These are phyloP conservation scores for Clamator glandarius DNA, from an alignment of 2,797 vertebrate genomes.

Conservation along the genomic window DNA sequence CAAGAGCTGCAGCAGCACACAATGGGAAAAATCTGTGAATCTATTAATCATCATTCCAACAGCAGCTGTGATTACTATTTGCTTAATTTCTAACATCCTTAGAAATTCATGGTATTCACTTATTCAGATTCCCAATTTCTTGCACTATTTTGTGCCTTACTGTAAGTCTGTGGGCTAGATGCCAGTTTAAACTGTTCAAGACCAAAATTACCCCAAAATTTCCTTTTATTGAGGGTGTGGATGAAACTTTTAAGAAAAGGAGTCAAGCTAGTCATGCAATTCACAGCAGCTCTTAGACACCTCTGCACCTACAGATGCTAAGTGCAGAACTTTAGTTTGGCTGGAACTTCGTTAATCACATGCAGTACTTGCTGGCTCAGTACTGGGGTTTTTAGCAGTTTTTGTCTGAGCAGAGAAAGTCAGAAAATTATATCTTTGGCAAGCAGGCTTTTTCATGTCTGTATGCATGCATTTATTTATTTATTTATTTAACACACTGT, in stretches of 20 bases:
- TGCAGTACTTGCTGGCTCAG: not conserved
- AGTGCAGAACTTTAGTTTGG: not conserved
- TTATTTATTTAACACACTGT: not conserved
- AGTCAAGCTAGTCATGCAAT: not conserved
- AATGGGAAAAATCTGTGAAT: not conserved
- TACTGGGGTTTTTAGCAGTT: not conserved
- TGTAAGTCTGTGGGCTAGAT: not conserved
- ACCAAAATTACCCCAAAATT: not conserved
- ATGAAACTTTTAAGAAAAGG: not conserved
- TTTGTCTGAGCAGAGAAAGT: not conserved
- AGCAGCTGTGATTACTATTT: not conserved
- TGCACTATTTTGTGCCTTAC: not conserved
- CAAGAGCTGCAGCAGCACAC: not conserved
- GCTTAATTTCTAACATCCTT: not conserved
- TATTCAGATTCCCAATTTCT: not conserved
- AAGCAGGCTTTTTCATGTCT: not conserved
- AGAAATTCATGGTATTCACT: not conserved
- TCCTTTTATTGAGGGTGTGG: not conserved
- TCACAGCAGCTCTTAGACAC: not conserved
- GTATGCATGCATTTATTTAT: not conserved
- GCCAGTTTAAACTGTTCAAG: not conserved
- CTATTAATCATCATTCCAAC: not conserved
- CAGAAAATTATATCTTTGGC: not conserved
- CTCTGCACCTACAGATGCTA: not conserved
- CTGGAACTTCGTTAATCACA: not conserved